These are phyloP conservation scores for Eremophila alpestris DNA, from an alignment of 2,797 vertebrate genomes.

Conservation along the genomic window DNA sequence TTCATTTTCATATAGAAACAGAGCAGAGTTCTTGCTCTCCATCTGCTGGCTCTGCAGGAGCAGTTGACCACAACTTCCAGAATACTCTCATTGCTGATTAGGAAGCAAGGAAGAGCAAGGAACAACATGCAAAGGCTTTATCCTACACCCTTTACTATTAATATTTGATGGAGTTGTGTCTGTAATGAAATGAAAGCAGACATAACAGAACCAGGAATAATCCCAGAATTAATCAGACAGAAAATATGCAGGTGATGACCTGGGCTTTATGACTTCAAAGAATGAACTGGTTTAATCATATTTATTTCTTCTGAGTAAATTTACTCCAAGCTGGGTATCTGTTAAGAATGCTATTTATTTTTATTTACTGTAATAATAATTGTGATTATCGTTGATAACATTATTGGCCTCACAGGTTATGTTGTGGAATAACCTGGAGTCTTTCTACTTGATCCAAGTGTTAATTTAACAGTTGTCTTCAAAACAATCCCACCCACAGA, in stretches of 20 bases:
- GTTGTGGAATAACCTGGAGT: neutral
- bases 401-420: neutral
- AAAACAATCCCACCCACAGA: neutral
- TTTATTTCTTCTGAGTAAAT: neutral
- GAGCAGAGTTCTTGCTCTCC: neutral
- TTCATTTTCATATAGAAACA: neutral
- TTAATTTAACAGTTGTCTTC: neutral
- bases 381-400: neutral
- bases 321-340: neutral
- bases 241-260: neutral
- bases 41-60: conserved; percentile 41
- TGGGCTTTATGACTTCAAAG: neutral
- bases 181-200: conserved; percentile 23
- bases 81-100: neutral
- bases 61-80: neutral
- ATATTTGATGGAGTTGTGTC: conserved; percentile 44
- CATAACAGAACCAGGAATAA: conserved; percentile 12
- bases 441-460: neutral
- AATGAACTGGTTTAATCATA: neutral
- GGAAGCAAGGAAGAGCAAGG: neutral
- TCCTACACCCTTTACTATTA: neutral
- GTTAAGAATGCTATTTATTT: neutral
- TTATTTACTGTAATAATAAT: neutral
- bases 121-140: neutral
- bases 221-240: neutral